A percentile compares a stretch with the other conserved stretches of the same genome.
Evolutionary conservation across 2,797 vertebrate species (phyloP).

Genomic region (Anguilla pacifica): DNA sequence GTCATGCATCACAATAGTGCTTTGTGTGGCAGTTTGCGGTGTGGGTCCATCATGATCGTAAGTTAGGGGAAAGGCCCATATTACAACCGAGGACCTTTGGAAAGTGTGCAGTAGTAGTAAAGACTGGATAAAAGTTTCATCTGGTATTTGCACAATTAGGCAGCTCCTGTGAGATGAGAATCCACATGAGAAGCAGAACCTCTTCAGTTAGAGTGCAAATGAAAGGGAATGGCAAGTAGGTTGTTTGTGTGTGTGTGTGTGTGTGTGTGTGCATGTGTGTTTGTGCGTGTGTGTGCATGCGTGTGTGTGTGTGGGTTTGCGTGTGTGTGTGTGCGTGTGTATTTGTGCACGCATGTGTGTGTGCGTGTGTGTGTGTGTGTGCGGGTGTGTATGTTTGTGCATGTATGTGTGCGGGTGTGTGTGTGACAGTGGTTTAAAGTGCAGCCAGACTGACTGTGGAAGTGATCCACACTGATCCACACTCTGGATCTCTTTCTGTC

Average conservation of each 20-base stretch:
- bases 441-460: not conserved
- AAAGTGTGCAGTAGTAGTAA: not conserved
- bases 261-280: not conserved
- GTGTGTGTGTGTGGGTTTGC: not conserved
- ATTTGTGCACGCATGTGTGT: not conserved
- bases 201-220: not conserved
- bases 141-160: not conserved
- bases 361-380: not conserved
- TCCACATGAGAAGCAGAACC: not conserved
- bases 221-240: not conserved
- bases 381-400: not conserved
- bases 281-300: not conserved
- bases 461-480: not conserved
- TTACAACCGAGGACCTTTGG: not conserved
- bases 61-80: not conserved
- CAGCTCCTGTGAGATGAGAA: not conserved
- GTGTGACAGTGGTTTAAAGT: conserved; percentile 41
- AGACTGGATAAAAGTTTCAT: not conserved
- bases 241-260: not conserved
- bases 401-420: not conserved
- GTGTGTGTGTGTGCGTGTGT: not conserved
- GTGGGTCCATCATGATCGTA: not conserved
- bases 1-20: not conserved
- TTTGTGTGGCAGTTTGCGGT: not conserved
- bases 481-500: not conserved